Evolutionary conservation across 2,797 vertebrate genomes (phyloP).

Genomic region (Oophaga sylvatica): DNA sequence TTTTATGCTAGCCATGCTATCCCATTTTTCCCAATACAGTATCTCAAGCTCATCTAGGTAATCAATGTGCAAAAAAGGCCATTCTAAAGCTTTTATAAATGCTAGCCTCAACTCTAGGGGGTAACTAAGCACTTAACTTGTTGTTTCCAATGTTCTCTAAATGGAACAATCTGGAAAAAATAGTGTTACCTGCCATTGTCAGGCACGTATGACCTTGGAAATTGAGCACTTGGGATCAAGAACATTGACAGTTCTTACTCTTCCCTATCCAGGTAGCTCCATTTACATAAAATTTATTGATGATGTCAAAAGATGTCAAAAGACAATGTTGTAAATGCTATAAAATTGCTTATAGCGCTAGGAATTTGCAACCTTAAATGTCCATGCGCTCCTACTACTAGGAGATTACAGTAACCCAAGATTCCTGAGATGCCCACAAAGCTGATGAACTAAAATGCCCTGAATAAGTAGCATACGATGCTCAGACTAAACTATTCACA

Average conservation of each 20-base stretch:
- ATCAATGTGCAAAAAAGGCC: background rate
- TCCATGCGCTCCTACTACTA: background rate
- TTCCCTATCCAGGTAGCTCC: background rate
- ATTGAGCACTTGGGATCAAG: background rate
- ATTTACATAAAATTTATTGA: background rate
- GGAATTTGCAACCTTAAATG: background rate
- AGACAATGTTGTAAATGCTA: background rate
- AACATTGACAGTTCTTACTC: background rate
- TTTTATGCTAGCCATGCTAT: background rate
- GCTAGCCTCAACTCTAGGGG: background rate
- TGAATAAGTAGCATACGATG: background rate
- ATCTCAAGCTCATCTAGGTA: background rate
- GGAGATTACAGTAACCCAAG: background rate
- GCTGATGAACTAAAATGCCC: background rate
- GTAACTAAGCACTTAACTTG: background rate
- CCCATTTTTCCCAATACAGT: background rate
- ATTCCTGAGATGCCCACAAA: background rate
- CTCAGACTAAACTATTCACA: background rate
- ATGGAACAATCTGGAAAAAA: background rate
- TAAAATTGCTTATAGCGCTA: background rate
- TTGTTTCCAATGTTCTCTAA: background rate
- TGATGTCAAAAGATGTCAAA: background rate
- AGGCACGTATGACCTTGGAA: background rate
- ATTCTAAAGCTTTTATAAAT: background rate
- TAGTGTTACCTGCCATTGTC: background rate